Evolutionary conservation across 30 jellyfish, hydroid and myxozoan genomes (phyloP).

Genomic region (Mastigias papua): DNA sequence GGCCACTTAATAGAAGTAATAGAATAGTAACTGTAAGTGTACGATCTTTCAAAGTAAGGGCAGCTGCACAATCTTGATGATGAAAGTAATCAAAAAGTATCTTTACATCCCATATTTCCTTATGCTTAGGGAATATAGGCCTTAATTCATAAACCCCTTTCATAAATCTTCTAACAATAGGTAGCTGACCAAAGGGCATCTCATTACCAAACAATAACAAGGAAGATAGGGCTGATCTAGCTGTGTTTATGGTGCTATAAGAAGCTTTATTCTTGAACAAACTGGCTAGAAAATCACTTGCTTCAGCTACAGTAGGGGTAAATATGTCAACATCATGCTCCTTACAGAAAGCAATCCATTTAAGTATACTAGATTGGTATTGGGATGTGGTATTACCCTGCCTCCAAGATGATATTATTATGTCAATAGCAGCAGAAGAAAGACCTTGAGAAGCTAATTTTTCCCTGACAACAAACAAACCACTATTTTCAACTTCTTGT

Average conservation of each 20-base stretch:
- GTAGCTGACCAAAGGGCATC: conserved; percentile 54
- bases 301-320: conserved; percentile 37
- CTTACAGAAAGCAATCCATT: conserved; percentile 49
- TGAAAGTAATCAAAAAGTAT: conserved; percentile 39
- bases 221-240: conserved; percentile 56
- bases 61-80: conserved; percentile 12
- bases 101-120: conserved; percentile 44
- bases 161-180: conserved; percentile 59
- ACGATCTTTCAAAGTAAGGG: conserved; percentile 3
- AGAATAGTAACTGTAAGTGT: conserved; percentile 5
- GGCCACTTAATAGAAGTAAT: conserved; percentile 6
- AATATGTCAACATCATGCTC: background rate
- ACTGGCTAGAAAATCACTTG: conserved; percentile 7
- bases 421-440: conserved; percentile 14
- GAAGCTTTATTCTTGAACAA: conserved; percentile 7
- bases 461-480: conserved; percentile 25
- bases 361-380: conserved; percentile 21
- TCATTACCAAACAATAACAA: conserved; percentile 9
- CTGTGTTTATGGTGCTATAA: conserved; percentile 55
- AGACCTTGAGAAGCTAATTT: conserved; percentile 34
- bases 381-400: conserved; percentile 34
- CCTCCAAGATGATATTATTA: conserved; percentile 52
- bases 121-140: conserved; percentile 57
- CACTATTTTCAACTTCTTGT: conserved; percentile 19
- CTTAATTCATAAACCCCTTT: conserved; percentile 51